Conservation (phyloP, 1,140 invertebrate species). For the Ips typographus region DNA sequence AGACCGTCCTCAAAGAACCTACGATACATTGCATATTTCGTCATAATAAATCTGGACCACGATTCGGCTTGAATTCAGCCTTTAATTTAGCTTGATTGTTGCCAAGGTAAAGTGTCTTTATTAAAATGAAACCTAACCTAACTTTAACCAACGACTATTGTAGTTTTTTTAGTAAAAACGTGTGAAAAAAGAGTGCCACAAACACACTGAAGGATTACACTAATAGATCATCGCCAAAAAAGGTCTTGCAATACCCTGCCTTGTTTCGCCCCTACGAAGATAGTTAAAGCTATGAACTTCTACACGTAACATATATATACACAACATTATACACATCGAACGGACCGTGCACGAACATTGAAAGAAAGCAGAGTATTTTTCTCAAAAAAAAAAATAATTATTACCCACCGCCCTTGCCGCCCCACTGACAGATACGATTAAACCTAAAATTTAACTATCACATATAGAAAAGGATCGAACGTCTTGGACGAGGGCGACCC, state of each 20-base stretch:
- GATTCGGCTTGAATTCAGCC: background rate
- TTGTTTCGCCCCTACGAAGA: conserved; percentile 14
- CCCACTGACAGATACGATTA: conserved; percentile 16
- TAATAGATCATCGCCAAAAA: conserved; percentile 28
- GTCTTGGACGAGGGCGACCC: no score
- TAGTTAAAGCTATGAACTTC: conserved; percentile 25
- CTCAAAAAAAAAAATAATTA: conserved; percentile 12
- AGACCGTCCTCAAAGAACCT: conserved; percentile 23
- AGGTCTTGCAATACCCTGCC: conserved; percentile 23
- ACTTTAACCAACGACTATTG: background rate
- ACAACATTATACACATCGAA: conserved; percentile 6
- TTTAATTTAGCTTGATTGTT: conserved; percentile 16
- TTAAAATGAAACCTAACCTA: no score
- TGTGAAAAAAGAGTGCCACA: background rate
- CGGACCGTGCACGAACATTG: background rate
- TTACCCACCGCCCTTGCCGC: background rate
- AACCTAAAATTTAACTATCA: conserved; percentile 30
- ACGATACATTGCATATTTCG: conserved; percentile 36
- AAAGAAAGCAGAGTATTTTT: conserved; percentile 28
- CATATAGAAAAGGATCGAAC: conserved; percentile 13
- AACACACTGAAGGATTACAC: conserved; percentile 22
- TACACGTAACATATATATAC: conserved; percentile 16
- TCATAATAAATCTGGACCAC: conserved; percentile 22
- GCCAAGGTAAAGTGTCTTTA: background rate
- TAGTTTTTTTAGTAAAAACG: conserved; percentile 5